Conservation (phyloP, 2,888 invertebrate genomes). For the Agrilus cyanescens region DNA sequence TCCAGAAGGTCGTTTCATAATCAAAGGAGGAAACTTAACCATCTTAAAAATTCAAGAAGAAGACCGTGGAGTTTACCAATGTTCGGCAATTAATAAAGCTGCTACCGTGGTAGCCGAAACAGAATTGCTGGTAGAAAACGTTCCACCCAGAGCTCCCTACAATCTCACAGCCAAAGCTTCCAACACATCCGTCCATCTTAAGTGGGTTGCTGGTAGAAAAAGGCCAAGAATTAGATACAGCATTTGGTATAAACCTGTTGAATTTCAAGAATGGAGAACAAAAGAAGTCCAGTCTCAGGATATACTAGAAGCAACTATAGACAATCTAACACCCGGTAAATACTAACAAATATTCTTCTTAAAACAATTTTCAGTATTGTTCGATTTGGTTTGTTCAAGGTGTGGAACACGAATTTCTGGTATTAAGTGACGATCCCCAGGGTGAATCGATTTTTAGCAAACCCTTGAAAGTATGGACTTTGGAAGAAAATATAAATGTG, state of each 20-base stretch:
- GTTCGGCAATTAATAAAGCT: slow-evolving; percentile 77
- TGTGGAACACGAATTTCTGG: slow-evolving; percentile 81
- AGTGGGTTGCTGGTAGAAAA: slow-evolving; percentile 75
- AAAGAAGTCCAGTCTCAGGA: slow-evolving; percentile 61
- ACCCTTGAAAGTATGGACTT: slow-evolving; percentile 62
- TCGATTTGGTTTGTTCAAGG: slow-evolving; percentile 21
- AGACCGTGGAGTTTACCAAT: slow-evolving; percentile 79
- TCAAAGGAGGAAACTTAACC: slow-evolving; percentile 70
- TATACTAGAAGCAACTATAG: slow-evolving; percentile 66
- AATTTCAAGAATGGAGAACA: slow-evolving; percentile 73
- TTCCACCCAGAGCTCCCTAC: slow-evolving; percentile 83
- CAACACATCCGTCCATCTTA: slow-evolving; percentile 58
- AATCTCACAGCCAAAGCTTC: slow-evolving; percentile 69
- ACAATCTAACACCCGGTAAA: slow-evolving; percentile 56
- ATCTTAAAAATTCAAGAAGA: slow-evolving; percentile 68
- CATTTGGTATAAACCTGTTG: slow-evolving; percentile 72
- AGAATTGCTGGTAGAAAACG: slow-evolving; percentile 72
- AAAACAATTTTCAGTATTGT: neutral
- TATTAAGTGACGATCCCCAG: slow-evolving; percentile 72
- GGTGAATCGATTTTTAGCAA: slow-evolving; percentile 89
- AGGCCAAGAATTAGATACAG: slow-evolving; percentile 69
- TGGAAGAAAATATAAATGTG: slow-evolving; percentile 31
- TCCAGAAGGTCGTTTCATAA: slow-evolving; percentile 53
- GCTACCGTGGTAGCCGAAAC: slow-evolving; percentile 71
- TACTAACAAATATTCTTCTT: neutral